Evolutionary conservation across 2,888 invertebrate genomes (phyloP), one percentile per base, ranked within the genome.

Genomic region (Drosophila paramelanica): DNA sequence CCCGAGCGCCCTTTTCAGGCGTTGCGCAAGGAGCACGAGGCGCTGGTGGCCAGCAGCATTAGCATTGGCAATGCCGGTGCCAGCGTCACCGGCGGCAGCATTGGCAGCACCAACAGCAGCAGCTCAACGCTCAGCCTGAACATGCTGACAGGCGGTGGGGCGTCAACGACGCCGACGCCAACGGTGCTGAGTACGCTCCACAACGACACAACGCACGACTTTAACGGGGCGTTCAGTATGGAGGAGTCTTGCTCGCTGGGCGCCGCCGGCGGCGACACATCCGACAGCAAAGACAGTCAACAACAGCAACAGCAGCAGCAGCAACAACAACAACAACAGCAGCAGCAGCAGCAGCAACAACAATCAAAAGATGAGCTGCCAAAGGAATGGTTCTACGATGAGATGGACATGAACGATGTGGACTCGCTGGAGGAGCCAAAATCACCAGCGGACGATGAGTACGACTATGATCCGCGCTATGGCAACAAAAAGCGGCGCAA

Each of bases 391-490:
- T 97, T 96, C 93, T 97, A 97, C 88, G 97, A 97, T 90, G 97
- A 97, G 72, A 94, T 96, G 89, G 97, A 97, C 70, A 96, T 98
- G 93, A 95, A 97, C 66, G 98, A 98, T 91, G 97, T 97, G 93
- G 98, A 98, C 85, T 96, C 96, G 0, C 96, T 97, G 70, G 98
- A 98, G 89, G 98, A 98, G 89, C 97, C 96, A 0, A 98, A 98
- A 90, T 95, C 96, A 41, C 98, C 98, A 87, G 95, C 96, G 27
- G 98, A 98, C 89, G 97, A 98, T 13, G 98, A 98, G 92, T 96
- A 97, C 89, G 98, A 98, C 91, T 98, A 98, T 91, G 97, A 97
- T 90, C 92, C 92, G 60, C 91, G 92, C 13, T 93, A 93, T 68
- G 93, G 93, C 8, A 92, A 89, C 60, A 93, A 92, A 50, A 93